Conservation (phyloP, 2,888 invertebrate species). For the Acrobasis repandana region DNA sequence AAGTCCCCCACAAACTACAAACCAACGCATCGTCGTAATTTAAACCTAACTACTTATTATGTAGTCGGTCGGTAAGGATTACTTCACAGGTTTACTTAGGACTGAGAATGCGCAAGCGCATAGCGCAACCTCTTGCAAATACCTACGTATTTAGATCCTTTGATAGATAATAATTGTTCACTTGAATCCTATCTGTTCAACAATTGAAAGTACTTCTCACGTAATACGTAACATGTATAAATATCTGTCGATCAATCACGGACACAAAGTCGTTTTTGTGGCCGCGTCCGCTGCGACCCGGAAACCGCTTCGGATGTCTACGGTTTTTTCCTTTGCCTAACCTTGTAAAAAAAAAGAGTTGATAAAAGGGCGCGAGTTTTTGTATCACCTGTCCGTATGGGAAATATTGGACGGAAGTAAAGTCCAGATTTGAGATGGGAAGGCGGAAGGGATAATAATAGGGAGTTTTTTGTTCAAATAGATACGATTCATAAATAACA, state of each 20-base stretch:
- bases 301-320: conserved; percentile 70
- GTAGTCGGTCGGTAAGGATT: no score
- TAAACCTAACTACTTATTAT: no score
- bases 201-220: conserved; percentile 39
- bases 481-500: not conserved
- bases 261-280: conserved; percentile 53
- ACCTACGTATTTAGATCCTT: no score
- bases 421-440: conserved; percentile 48
- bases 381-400: conserved; percentile 73
- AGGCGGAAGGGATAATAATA: not conserved
- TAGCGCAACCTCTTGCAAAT: not conserved
- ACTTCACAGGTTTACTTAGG: no score
- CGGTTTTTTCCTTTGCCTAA: conserved; percentile 50
- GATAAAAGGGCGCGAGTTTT: conserved; percentile 64
- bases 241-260: conserved; percentile 62
- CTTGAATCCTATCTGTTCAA: conserved; percentile 1
- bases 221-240: conserved; percentile 49
- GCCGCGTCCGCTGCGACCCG: conserved; percentile 59
- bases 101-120: no score
- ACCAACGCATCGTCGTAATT: no score
- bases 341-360: conserved; percentile 66
- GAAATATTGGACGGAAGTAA: conserved; percentile 53
- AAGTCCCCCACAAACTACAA: no score
- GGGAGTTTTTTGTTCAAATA: not conserved
- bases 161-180: not conserved